Conservation (phyloP, 1,140 invertebrate genomes). For the Argopecten irradians region DNA sequence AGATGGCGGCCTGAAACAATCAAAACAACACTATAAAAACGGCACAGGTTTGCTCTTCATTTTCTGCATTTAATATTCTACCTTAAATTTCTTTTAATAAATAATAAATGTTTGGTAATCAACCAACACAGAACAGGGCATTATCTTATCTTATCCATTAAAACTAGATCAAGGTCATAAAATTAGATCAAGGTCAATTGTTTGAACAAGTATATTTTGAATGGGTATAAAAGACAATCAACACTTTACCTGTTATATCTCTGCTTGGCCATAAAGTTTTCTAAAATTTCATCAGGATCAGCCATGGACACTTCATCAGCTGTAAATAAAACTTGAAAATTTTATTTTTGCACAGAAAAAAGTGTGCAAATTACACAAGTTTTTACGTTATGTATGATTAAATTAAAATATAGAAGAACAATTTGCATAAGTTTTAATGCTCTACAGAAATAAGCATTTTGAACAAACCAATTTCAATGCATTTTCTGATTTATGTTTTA, state of each 20-base stretch:
- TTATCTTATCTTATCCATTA: background rate
- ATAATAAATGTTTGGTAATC: background rate
- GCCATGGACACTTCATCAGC: constrained; percentile 74
- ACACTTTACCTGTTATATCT: constrained; percentile 68
- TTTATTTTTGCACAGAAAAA: no score
- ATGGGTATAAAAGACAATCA: no score
- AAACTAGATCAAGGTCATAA: background rate
- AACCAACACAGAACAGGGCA: background rate
- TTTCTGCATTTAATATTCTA: no score
- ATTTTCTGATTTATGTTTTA: background rate
- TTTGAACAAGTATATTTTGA: no score
- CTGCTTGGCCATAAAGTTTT: constrained; percentile 75
- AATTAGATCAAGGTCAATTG: background rate
- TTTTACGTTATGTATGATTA: no score
- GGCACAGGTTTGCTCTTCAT: no score
- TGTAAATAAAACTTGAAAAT: constrained; percentile 57
- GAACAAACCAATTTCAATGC: background rate
- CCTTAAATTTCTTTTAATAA: no score
- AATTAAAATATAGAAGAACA: no score
- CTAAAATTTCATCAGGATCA: constrained; percentile 75
- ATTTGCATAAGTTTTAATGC: no score
- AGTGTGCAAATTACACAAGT: no score
- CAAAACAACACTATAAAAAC: background rate
- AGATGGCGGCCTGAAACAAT: constrained; percentile 69
- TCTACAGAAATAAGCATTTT: background rate